phyloP scores from a whole-genome alignment of 1,140 invertebrate genomes.

The Drosophila littoralis region DNA sequence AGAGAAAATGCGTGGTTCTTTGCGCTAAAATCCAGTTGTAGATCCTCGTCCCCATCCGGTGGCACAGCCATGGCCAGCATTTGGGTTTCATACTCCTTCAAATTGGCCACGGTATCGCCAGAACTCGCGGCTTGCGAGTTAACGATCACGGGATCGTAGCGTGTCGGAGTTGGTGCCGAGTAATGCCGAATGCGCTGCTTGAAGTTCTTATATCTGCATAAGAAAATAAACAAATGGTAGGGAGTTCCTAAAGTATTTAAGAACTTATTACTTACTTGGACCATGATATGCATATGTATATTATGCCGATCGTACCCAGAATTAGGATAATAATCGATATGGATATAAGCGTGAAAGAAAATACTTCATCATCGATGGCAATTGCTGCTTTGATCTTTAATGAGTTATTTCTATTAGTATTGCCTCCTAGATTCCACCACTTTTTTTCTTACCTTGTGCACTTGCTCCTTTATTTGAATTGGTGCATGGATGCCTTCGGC shows the following conservation, averaged over 20 bases:
- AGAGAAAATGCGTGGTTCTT: conserved; percentile 94
- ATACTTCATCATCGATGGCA: conserved; percentile 88
- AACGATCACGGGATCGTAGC: conserved; percentile 92
- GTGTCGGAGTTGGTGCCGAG: conserved; percentile 87
- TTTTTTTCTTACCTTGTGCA: conserved; percentile 67
- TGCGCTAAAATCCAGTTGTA: conserved; percentile 93
- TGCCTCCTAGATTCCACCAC: not conserved
- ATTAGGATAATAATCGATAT: conserved; percentile 94
- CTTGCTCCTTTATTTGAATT: conserved; percentile 73
- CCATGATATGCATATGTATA: conserved; percentile 96
- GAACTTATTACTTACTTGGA: conserved; percentile 88
- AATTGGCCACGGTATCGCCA: conserved; percentile 81
- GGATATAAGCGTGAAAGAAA: conserved; percentile 94
- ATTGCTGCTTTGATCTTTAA: conserved; percentile 85
- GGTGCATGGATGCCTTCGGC: conserved; percentile 89
- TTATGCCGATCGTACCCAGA: conserved; percentile 92
- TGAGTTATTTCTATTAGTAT: not conserved
- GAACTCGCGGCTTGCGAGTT: conserved; percentile 85
- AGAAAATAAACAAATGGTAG: not conserved
- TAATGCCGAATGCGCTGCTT: conserved; percentile 91
- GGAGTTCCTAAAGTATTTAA: not conserved
- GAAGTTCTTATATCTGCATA: conserved; percentile 90
- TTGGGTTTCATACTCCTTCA: conserved; percentile 95
- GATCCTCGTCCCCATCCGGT: conserved; percentile 91
- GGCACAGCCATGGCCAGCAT: conserved; percentile 95